These are phyloP conservation scores for Digitonthophagus gazella DNA, from an alignment of 2,888 invertebrate genomes.

Conservation along the genomic window DNA sequence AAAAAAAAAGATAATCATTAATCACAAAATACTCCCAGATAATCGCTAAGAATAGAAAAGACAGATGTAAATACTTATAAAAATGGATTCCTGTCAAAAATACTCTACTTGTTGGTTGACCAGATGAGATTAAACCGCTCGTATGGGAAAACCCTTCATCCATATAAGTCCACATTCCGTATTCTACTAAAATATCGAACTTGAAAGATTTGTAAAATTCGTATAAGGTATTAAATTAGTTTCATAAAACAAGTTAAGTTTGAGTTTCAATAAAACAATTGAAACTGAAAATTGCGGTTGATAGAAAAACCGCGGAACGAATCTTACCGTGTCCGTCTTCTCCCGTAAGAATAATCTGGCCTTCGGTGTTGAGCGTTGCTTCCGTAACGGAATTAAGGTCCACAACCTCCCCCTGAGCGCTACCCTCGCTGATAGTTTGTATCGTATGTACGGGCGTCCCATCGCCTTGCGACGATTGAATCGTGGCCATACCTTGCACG, in stretches of 20 bases:
- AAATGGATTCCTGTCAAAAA: too few species aligned
- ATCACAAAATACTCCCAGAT: too few species aligned
- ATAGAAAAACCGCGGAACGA: too few species aligned
- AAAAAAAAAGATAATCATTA: too few species aligned
- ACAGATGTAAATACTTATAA: too few species aligned
- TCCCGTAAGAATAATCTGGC: constrained; percentile 91
- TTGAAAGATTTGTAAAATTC: too few species aligned
- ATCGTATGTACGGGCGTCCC: constrained; percentile 61
- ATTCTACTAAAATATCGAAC: too few species aligned
- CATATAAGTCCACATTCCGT: too few species aligned
- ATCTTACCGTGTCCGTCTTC: constrained; percentile 89
- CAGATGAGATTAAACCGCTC: too few species aligned
- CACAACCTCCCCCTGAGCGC: constrained; percentile 76
- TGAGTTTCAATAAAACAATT: neutral
- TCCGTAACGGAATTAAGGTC: constrained; percentile 88
- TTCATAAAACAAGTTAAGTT: neutral
- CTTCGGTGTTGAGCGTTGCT: constrained; percentile 87
- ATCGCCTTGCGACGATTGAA: constrained; percentile 65
- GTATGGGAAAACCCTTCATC: too few species aligned
- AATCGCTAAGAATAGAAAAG: too few species aligned
- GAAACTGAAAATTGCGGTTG: neutral
- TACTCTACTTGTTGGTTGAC: too few species aligned
- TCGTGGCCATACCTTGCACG: constrained; percentile 78
- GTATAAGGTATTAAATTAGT: neutral
- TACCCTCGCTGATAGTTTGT: constrained; percentile 74